Conservation (phyloP, 2,113 vertebrate species). For the Phalacrocorax pelagicus region DNA sequence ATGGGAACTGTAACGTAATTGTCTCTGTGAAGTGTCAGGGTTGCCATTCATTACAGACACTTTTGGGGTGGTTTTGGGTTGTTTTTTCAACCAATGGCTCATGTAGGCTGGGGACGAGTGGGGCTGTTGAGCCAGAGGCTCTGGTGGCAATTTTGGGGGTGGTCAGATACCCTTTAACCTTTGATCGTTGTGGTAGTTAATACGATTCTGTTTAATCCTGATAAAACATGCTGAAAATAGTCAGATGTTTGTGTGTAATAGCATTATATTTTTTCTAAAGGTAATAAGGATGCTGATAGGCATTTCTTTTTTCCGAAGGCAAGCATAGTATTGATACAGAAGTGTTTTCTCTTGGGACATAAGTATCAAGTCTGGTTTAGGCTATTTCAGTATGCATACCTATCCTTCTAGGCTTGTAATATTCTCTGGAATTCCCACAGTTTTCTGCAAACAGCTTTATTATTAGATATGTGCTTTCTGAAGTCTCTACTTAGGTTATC, state of each 20-base stretch:
- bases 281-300: neutral
- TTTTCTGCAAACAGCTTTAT: constrained; percentile 1
- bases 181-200: neutral
- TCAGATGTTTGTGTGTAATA: accelerated
- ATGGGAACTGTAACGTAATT: neutral
- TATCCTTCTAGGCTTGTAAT: neutral
- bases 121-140: neutral
- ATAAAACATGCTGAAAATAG: neutral
- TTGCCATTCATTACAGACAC: neutral
- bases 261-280: neutral
- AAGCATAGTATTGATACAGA: neutral
- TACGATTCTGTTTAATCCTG: neutral
- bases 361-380: neutral
- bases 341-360: neutral
- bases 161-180: neutral
- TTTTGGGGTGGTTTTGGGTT: accelerated
- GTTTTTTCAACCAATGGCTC: neutral
- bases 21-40: neutral
- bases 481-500: neutral
- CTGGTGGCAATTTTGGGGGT: neutral
- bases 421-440: neutral
- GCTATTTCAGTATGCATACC: neutral
- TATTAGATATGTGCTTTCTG: neutral
- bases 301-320: neutral
- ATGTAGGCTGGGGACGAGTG: neutral